Base-by-base conservation (phyloP, 1,140 invertebrate genomes). In the Drosophila murphyi region DNA sequence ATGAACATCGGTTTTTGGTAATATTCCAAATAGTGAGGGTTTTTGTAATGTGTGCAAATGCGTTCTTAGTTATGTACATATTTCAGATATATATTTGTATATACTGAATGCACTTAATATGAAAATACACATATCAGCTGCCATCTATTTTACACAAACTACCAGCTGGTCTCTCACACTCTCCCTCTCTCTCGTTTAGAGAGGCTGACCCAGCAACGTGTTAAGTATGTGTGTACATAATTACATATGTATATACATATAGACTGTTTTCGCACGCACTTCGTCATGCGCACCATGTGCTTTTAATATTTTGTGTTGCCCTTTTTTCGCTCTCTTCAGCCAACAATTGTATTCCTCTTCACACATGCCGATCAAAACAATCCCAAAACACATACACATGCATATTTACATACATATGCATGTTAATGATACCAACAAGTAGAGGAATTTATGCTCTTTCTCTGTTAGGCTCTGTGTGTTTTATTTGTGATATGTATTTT, bases 221-320 rank as follows among this genome's bases (percentile, higher is more conserved):
- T 67, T 63, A 39, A 32, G 39, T 32, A 20, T 28, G 35, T 32
- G 31, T 55, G 6, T 29, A 56, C 8, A 41, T 31, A 56, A 2
- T 2, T 47, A 56, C 2, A 56, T 12, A 61, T 2, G n/a, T 32
- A 61, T 2, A 28, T 32, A 20, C 76, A 64, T 65, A 52, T 64
- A 45, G n/a, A 31, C 1, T 63, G 37, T 29, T 57, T 48, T 47
- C 50, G 55, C 61, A 62, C 60, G 67, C 48, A 70, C 37, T 82
- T 64, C 69, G 86, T 86, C 90, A 91, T 91, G 87, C 86, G 90
- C 90, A 91, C 90, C 90, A 91, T 92, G 90, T 92, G 90, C 90
- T 91, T 90, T 61, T 76, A 43, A 6, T n/a, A 12, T 59, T 48
- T 55, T 8, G 12, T 57, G 37, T 75, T 74, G 10, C 2, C 5